Evolutionary conservation across 2,888 invertebrate genomes (phyloP), one percentile per base, ranked within the genome.

Genomic region (Lycocerus yunnanus): DNA sequence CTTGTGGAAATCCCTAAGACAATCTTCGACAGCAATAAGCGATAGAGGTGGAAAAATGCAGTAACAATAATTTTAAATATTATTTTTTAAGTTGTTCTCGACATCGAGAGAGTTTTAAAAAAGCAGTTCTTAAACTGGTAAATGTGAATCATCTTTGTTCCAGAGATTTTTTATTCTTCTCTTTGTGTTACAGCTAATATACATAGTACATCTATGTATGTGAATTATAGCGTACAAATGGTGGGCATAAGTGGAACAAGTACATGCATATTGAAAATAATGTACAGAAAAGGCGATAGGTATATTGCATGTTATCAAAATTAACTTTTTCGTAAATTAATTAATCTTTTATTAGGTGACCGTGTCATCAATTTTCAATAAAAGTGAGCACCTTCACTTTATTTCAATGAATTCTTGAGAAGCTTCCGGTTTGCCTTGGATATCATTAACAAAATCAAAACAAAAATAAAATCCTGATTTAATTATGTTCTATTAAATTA

Each of bases 341-440:
- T 43, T 43, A 43, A 43, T n/a, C n/a, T 43, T 43, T 43, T 43
- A 43, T 43, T 43, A 43, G 43, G 13, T 63, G 61, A 63, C 20
- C 20, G 61, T 63, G 61, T 15, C 61, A 63, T 63, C 61, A 63
- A 63, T 63, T 63, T 63, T 63, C 20, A 63, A 63, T 18, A 63
- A 63, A 63, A 63, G 16, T 20, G n/a, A 63, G 61, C 61, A 63
- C 61, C 61, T 63, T 63, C 61, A 20, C 61, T 18, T 63, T 15
- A 15, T 18, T 18, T 13, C n/a, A 63, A 63, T 14, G 61, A 18
- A 15, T 20, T 15, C 61, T 63, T 20, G 61, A 63, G 60, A n/a
- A 61, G 18, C 60, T 69, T 69, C 61, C 69, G 69, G 69, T 24
- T 69, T 21, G 15, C 69, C 69, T 69, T 69, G 69, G 24, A 18